These are phyloP conservation scores for Hemaris fuciformis DNA, from an alignment of 2,888 invertebrate genomes.

Conservation along the genomic window DNA sequence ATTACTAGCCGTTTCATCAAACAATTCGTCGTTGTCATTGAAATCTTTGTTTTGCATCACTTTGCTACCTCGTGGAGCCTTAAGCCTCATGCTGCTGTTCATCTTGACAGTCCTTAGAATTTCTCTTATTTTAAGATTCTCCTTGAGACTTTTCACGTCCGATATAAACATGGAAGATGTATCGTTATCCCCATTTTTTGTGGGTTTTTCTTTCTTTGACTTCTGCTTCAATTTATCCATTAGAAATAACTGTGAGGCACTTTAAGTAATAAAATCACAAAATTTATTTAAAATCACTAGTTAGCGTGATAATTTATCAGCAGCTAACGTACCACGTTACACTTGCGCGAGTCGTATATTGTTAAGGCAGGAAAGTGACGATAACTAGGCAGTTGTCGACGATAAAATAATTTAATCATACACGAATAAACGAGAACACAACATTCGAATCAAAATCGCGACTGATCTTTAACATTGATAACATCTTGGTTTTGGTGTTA, in stretches of 20 bases:
- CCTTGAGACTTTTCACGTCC: conserved; percentile 65
- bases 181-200: conserved; percentile 51
- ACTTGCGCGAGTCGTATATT: conserved; percentile 62
- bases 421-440: not conserved
- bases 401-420: not conserved
- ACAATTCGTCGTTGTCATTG: conserved; percentile 54
- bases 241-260: conserved; percentile 22
- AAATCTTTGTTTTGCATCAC: conserved; percentile 65
- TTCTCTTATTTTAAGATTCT: conserved; percentile 70
- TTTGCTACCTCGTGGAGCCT: conserved; percentile 63
- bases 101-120: conserved; percentile 71
- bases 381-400: not conserved
- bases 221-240: conserved; percentile 67
- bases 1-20: conserved; percentile 33
- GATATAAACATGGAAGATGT: conserved; percentile 48
- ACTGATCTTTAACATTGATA: conserved; percentile 26
- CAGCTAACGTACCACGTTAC: conserved; percentile 46
- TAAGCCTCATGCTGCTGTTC: conserved; percentile 69
- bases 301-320: conserved; percentile 41
- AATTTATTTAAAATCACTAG: conserved; percentile 29
- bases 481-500: conserved; percentile 25
- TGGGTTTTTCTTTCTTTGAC: conserved; percentile 55
- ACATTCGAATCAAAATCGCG: conserved; percentile 23
- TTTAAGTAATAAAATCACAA: conserved; percentile 26
- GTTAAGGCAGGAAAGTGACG: conserved; percentile 45